phyloP scores from a whole-genome alignment of 2,888 invertebrate species.

The Lymantria dispar region DNA sequence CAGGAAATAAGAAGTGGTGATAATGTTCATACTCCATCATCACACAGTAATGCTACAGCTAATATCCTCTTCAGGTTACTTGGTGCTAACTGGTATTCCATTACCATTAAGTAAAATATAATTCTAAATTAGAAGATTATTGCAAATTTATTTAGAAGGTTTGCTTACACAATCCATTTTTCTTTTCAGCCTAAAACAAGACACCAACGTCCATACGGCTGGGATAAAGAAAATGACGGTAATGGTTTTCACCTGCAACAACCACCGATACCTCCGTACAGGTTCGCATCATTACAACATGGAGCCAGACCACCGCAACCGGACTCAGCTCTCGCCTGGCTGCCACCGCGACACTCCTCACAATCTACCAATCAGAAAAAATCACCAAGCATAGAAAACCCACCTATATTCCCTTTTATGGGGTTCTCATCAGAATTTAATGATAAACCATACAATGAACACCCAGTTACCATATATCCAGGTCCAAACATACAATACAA shows the following conservation, averaged over 20 bases:
- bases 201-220: constrained; percentile 88
- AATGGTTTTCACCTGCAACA: constrained; percentile 75
- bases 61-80: too few species aligned
- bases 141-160: too few species aligned
- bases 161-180: neutral
- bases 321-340: constrained; percentile 61
- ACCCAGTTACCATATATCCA: constrained; percentile 86
- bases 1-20: too few species aligned
- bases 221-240: constrained; percentile 82
- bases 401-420: constrained; percentile 76
- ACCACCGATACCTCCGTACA: constrained; percentile 83
- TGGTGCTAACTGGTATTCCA: too few species aligned
- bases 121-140: too few species aligned
- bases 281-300: constrained; percentile 87
- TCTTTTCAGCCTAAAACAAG: constrained; percentile 87
- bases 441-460: constrained; percentile 83
- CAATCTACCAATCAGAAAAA: constrained; percentile 49
- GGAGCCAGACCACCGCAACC: constrained; percentile 73
- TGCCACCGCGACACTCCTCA: constrained; percentile 61
- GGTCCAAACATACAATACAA: constrained; percentile 74
- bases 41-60: too few species aligned
- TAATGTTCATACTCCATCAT: too few species aligned
- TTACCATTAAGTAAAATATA: too few species aligned
- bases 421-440: constrained; percentile 75
- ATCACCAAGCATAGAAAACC: constrained; percentile 71